Evolutionary conservation across 2,888 invertebrate species (phyloP), one percentile per base, ranked within the genome.

Genomic region (Ophioninae sp.): DNA sequence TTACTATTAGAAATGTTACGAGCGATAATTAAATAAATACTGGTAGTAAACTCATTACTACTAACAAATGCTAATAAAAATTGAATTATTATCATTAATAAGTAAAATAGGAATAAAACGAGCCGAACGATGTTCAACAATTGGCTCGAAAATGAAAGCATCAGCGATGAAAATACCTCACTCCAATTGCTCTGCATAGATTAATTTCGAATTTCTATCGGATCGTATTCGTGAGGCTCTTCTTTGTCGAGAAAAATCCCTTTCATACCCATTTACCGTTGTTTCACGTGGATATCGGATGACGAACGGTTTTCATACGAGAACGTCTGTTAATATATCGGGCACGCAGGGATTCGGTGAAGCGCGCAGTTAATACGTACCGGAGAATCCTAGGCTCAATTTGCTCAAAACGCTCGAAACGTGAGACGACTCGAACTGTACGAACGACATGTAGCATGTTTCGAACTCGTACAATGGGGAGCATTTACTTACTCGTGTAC

Each of bases 321-420:
- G 73, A 79, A 30, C 59, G 79, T 81, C 74, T 75, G 81, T 73
- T 71, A 79, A 81, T 79, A 79, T 68, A 72, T 84, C 68, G 76
- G 59, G 30, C 61, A 59, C 68, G 68, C 76, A 44, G 81, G 39
- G 72, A 81, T 79, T 84, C 79, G 84, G 67, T 79, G 79, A 73
- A 73, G 73, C 69, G 39, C 72, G 56, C 23, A 56, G 67, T 71
- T 73, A 39, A 65, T 74, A 78, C 78, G 68, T 77, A 63, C 73
- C 41, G 51, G 79, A 67, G 72, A 71, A 75, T 75, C 81, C 67
- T 51, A 78, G 61, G 61, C 65, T 84, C 78, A 63, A 59, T 69
- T 81, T 56, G 44, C 73, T 59, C 67, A 76, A 83, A 79, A 83
- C 72, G 78, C 82, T 84, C 83, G 86, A 87, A 87, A 87, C 73